Evolutionary conservation across 2,888 invertebrate genomes (phyloP).

Genomic region (Cordilura impudica): DNA sequence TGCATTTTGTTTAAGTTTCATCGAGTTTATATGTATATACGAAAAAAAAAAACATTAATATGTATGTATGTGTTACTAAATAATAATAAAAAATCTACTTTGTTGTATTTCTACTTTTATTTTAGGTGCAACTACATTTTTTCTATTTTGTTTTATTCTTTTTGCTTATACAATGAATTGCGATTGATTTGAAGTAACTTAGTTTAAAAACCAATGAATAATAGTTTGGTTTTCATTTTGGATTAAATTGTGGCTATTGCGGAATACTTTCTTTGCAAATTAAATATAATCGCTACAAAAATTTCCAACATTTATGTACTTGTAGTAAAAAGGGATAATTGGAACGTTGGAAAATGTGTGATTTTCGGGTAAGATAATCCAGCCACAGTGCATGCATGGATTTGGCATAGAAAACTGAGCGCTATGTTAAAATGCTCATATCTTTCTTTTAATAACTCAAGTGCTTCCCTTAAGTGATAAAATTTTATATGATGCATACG

Average conservation of each 20-base stretch:
- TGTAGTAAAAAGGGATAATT: conserved; percentile 59
- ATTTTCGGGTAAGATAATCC: background rate
- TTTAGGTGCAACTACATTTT: conserved; percentile 50
- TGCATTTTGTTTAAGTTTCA: too few species aligned
- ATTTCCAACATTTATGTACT: conserved; percentile 53
- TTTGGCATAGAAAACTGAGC: background rate
- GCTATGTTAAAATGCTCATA: background rate
- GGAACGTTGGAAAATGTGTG: conserved; percentile 34
- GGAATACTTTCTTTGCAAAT: conserved; percentile 51
- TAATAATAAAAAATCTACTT: background rate
- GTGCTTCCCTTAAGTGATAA: too few species aligned
- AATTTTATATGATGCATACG: too few species aligned
- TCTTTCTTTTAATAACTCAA: too few species aligned
- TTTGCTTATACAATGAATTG: background rate
- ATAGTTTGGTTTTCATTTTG: conserved; percentile 28
- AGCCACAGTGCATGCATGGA: too few species aligned
- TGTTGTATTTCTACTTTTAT: conserved; percentile 44
- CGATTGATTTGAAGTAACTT: background rate
- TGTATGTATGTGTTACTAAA: too few species aligned
- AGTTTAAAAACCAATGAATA: conserved; percentile 12
- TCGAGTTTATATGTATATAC: too few species aligned
- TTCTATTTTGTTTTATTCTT: background rate
- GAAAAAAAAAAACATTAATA: background rate
- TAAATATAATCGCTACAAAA: conserved; percentile 41
- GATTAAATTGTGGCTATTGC: conserved; percentile 45